phyloP scores from a whole-genome alignment of 2,113 vertebrate species.

The Lota lota region DNA sequence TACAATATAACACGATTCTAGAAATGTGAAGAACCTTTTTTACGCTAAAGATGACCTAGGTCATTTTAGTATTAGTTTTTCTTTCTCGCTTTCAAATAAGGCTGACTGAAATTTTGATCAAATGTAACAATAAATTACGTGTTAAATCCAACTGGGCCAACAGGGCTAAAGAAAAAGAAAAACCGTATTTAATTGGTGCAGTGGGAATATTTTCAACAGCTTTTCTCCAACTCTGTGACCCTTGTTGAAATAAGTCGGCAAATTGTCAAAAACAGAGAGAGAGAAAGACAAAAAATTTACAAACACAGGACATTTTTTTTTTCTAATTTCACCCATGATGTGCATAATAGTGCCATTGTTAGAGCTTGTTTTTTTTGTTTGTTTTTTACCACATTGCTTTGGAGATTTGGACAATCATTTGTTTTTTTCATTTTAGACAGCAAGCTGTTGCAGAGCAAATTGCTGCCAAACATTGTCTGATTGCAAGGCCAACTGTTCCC shows the following conservation, averaged over 20 bases:
- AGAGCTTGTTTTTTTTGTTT: not conserved
- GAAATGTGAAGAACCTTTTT: too few relatives aligned
- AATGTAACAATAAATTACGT: not conserved
- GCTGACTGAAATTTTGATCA: not conserved
- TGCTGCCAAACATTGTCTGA: not conserved
- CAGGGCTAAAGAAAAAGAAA: not conserved
- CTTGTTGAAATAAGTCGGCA: not conserved
- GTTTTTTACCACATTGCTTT: not conserved
- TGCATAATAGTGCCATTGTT: not conserved
- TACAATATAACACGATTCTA: too few relatives aligned
- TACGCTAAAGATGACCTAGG: too few relatives aligned
- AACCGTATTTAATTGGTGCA: not conserved
- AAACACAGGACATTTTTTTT: not conserved
- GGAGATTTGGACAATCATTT: constrained; percentile 4
- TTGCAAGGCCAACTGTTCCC: not conserved
- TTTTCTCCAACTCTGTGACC: not conserved
- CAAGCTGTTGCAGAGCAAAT: constrained; percentile 2
- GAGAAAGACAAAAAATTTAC: not conserved
- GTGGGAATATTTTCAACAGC: not conserved
- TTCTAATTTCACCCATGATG: constrained; percentile 1
- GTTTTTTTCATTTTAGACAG: constrained; percentile 6
- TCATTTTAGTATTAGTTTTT: not conserved
- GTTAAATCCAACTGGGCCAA: not conserved
- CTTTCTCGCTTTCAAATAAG: not conserved
- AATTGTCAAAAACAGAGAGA: not conserved